These are phyloP conservation scores for Verasper variegatus DNA, from an alignment of 2,113 vertebrate species.

Conservation along the genomic window DNA sequence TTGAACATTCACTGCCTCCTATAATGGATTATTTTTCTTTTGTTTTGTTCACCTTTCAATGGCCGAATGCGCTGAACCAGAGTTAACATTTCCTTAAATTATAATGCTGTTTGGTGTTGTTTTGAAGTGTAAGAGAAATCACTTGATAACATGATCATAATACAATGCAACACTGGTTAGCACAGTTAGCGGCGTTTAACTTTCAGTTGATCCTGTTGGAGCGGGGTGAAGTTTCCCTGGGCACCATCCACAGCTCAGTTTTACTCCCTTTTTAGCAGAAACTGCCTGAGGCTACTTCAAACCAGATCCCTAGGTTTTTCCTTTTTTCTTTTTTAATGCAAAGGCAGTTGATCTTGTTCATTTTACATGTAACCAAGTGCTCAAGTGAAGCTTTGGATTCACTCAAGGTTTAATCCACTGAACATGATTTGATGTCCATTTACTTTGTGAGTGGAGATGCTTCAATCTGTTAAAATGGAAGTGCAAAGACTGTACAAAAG, in stretches of 20 bases:
- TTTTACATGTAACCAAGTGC: slow-evolving; percentile 53
- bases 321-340: slow-evolving; percentile 30
- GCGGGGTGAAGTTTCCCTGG: slow-evolving; percentile 14
- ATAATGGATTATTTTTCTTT: slow-evolving; percentile 27
- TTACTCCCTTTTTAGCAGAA: slow-evolving; percentile 8
- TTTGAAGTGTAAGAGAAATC: slow-evolving; percentile 54
- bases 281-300: slow-evolving; percentile 9
- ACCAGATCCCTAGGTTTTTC: slow-evolving; percentile 13
- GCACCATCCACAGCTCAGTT: slow-evolving; percentile 29
- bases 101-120: slow-evolving; percentile 60
- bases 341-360: slow-evolving; percentile 50
- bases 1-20: slow-evolving; percentile 67
- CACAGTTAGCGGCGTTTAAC: slow-evolving; percentile 40
- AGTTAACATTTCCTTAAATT: slow-evolving; percentile 72
- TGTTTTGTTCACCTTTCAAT: background rate
- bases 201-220: slow-evolving; percentile 35
- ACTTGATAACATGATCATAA: slow-evolving; percentile 55
- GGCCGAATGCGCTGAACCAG: slow-evolving; percentile 33
- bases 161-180: slow-evolving; percentile 43
- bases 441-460: slow-evolving; percentile 59
- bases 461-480: slow-evolving; percentile 66
- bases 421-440: slow-evolving; percentile 60
- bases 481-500: slow-evolving; percentile 82
- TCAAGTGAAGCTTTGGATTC: slow-evolving; percentile 63
- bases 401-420: slow-evolving; percentile 68